Evolutionary conservation across 1,140 invertebrate species (phyloP).

Genomic region (Magallana ariakensis): DNA sequence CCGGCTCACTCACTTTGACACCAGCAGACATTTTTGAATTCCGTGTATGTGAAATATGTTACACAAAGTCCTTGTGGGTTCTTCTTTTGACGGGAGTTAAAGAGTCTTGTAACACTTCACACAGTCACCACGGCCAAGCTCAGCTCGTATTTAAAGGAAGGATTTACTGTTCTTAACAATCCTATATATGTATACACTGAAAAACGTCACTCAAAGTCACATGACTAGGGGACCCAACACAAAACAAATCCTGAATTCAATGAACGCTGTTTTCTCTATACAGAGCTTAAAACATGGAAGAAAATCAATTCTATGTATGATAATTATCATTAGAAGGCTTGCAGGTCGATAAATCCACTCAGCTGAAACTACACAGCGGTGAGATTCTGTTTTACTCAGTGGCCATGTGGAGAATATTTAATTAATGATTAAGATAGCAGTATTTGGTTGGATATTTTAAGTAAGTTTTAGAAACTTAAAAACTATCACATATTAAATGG

Average conservation of each 20-base stretch:
- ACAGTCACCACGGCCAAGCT: background rate
- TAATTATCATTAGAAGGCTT: background rate
- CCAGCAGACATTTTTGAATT: constrained; percentile 19
- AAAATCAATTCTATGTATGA: constrained; percentile 28
- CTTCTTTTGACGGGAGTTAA: background rate
- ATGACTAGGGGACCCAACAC: background rate
- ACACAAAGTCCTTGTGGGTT: background rate
- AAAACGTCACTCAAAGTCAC: constrained; percentile 19
- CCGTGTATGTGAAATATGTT: background rate
- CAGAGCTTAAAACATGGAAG: background rate
- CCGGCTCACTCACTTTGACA: background rate
- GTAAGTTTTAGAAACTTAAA: no score
- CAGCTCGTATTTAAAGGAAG: constrained; percentile 17
- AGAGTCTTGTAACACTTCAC: no score
- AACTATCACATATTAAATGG: no score
- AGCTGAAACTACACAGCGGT: background rate
- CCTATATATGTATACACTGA: constrained; percentile 25
- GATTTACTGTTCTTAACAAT: background rate
- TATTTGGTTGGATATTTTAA: no score
- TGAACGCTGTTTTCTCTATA: background rate
- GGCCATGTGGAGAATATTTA: no score
- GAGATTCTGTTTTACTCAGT: no score
- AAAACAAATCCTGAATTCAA: background rate
- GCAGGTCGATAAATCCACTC: background rate
- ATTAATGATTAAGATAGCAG: no score